phyloP scores from a whole-genome alignment of 92 coral and sea anemone genomes.

The Pocillopora meandrina region DNA sequence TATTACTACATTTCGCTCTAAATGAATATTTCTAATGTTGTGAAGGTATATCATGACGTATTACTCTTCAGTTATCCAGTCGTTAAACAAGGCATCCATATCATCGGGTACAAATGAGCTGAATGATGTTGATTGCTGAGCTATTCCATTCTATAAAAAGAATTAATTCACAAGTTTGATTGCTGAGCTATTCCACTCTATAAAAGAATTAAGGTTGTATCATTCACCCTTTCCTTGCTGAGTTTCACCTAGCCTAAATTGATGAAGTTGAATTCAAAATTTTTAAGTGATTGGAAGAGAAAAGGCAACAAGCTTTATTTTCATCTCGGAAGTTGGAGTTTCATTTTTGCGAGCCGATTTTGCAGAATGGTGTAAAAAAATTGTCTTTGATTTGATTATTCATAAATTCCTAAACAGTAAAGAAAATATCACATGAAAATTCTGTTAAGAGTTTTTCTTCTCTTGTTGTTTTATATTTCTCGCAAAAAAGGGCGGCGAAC shows the following conservation, averaged over 20 bases:
- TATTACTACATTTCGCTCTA: too few relatives aligned
- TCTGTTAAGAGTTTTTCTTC: neutral
- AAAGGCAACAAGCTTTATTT: neutral
- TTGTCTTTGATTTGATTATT: too few relatives aligned
- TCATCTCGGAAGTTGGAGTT: neutral
- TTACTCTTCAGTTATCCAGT: neutral
- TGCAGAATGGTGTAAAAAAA: too few relatives aligned
- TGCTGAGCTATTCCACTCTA: neutral
- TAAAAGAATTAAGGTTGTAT: neutral
- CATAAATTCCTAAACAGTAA: neutral
- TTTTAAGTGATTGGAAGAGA: neutral
- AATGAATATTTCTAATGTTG: neutral
- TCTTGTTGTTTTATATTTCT: too few relatives aligned
- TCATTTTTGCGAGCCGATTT: too few relatives aligned
- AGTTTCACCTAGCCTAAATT: too few relatives aligned
- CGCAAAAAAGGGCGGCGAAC: too few relatives aligned
- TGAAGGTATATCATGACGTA: neutral
- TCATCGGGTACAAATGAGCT: slow-evolving; percentile 17
- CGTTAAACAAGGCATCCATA: neutral
- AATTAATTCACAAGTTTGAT: neutral
- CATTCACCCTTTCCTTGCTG: too few relatives aligned
- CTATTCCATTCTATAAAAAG: slow-evolving; percentile 4
- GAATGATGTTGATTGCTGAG: neutral
- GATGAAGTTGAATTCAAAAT: too few relatives aligned
- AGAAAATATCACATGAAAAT: neutral